Evolutionary conservation across 2,113 vertebrate genomes (phyloP), one percentile per base, ranked within the genome.

Genomic region (Helogale parvula): DNA sequence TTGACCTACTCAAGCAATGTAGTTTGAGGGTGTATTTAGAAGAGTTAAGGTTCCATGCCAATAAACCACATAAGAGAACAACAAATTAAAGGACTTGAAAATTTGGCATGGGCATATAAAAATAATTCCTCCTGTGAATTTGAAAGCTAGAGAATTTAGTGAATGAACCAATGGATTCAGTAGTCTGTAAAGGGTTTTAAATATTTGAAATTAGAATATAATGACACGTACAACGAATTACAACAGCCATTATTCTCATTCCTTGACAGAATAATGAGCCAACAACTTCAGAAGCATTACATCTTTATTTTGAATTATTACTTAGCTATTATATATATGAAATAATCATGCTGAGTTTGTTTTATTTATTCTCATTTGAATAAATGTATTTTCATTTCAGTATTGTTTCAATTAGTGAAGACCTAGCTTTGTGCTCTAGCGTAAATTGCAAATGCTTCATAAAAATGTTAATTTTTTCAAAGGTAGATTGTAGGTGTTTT

Each of bases 341-440:
- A 91, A 88, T 91, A 76, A 90, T 65, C 27, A 88, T 65, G 25
- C 35, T 85, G 85, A 80, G 27, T 69, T 92, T 80, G 29, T 89
- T 92, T 90, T 94, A 89, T 79, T 94, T 89, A 86, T 88, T 86
- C 50, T 88, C 81, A 93, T 84, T 96, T 97, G 17, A 89, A 96
- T 87, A 95, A 95, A 82, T 93, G 35, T 54, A 12, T 87, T 96
- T 92, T 94, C n/a, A 93, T 63, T 94, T 7, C 29, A 94, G 60
- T 66, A 65, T 45, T 84, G 29, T 88, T 96, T 13, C 69, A 88
- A 84, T 81, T 91, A 84, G 45, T 68, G 41, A 81, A 93, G 10
- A 60, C 23, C 15, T 33, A 60, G 27, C 47, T 93, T 90, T 94
- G 45, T 80, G 25, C 27, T 84, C 31, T 88, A 81, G 68, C 27